Evolutionary conservation across 2,113 vertebrate species (phyloP), one percentile per base, ranked within the genome.

Genomic region (Centropus unirufus): DNA sequence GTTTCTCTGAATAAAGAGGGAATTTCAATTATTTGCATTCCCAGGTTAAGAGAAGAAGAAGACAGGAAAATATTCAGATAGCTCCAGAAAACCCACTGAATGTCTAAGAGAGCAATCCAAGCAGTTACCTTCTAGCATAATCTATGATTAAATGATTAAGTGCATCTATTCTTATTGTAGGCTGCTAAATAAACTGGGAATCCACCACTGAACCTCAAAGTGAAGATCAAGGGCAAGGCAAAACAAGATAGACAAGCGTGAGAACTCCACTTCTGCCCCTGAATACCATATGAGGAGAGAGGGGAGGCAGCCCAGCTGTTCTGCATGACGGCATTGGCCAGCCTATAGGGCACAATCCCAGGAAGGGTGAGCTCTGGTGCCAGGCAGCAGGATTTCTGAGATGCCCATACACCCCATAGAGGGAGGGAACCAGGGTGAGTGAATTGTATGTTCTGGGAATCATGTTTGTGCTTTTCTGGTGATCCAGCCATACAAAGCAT

Each of bases 381-480:
- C 46, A 57, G 57, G 57, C 47, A 67, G 30, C 0, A 1, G 42
- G 22, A 15, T n/a, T 69, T 86, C 49, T 44, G 19, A 32, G 36
- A 32, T 14, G 3, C 30, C 23, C 29, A 29, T n/a, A 49, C 22
- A 61, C 30, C 19, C 36, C 24, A 69, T 22, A 39, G 42, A 54
- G 34, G 42, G 49, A 80, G 13, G n/a, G 16, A 83, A 73, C 3
- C 51, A 9, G 12, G 8, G 14, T 59, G 40, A 81, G 12, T 9
- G 4, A 81, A 36, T n/a, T 27, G 27, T 42, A 18, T 49, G 74
- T 4, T 1, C 36, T 26, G 27, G 32, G 42, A 77, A 70, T 27
- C 11, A 22, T 0, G 0, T 8, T 59, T 47, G 14, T 36, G 32
- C 11, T 42, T n/a, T 24, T 13, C 54, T 62, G 36, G 27, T 0